Base-by-base conservation (phyloP, 2,113 vertebrate species). In the Ranitomeya imitator region DNA sequence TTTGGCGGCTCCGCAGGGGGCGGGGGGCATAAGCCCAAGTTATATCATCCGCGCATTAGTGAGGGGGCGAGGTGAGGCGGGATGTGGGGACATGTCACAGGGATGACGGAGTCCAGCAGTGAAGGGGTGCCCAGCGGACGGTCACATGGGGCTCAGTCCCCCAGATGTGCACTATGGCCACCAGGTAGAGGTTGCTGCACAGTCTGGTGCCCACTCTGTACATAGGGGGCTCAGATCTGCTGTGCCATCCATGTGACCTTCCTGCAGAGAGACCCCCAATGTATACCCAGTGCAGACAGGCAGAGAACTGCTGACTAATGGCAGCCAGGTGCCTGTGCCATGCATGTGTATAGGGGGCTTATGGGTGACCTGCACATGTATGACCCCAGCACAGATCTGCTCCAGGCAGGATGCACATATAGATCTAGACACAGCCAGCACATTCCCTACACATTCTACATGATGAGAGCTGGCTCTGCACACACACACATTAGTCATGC, bases 111-210 rank as follows among this genome's bases (percentile, higher is more conserved):
- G 82, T 21, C 19, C 81, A 83, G 81, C 61, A 69, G 63, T 83
- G 81, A 83, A 69, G 15, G 63, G 82, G 80, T 82, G 80, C 60
- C 10, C 31, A 65, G 60, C 12, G 80, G 51, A 55, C 51, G 31
- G 63, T 84, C 82, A 84, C 82, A 69, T 84, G 82, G 77, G 60
- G 23, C 6, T 13, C 61, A 79, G 76, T 31, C 76, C 79, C 76
- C 77, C 85, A 86, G 74, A 86, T 79, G 85, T 86, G 85, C 85
- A 86, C 55, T 86, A 86, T 79, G 85, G 76, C 18, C 85, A 79
- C 59, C 26, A 45, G n/a, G 61, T 86, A 76, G 23, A 59, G 65
- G n/a, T 8, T 59, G 23, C 77, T 31, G 18, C 55, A 55, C 21
- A 69, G 57, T 57, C 71, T 61, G 71, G 57, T 59, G 59, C 23